phyloP scores from a whole-genome alignment of 2,797 vertebrate genomes.

The Centroberyx gerrardi region DNA sequence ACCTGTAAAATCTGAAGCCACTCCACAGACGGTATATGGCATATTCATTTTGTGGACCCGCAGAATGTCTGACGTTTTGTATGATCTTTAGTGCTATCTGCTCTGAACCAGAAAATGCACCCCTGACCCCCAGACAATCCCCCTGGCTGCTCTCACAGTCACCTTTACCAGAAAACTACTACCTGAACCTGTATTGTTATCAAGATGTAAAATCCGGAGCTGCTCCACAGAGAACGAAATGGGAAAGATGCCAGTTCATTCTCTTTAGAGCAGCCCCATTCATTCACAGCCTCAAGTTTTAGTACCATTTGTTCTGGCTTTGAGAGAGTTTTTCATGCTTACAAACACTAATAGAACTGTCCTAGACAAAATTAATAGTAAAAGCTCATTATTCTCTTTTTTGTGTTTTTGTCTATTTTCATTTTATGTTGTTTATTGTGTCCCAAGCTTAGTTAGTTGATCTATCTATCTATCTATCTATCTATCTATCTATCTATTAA shows the following conservation, averaged over 20 bases:
- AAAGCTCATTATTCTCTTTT: background rate
- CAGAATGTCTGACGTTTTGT: background rate
- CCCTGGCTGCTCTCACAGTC: constrained; percentile 14
- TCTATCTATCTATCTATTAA: too few relatives aligned
- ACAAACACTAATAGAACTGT: constrained; percentile 6
- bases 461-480: too few relatives aligned
- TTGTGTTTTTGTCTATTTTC: too few relatives aligned
- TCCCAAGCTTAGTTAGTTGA: too few relatives aligned
- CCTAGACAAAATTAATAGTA: constrained; percentile 23
- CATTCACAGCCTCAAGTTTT: constrained; percentile 58
- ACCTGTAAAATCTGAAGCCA: too few relatives aligned
- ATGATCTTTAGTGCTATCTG: background rate
- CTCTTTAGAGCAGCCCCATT: constrained; percentile 48
- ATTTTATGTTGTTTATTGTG: too few relatives aligned
- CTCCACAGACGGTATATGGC: background rate
- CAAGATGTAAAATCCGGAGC: constrained; percentile 47
- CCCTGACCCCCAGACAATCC: constrained; percentile 4
- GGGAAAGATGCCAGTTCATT: constrained; percentile 44
- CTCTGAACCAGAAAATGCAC: background rate
- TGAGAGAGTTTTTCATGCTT: constrained; percentile 13
- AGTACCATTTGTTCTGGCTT: constrained; percentile 52
- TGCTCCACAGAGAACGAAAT: constrained; percentile 37
- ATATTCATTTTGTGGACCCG: background rate
- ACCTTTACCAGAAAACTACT: constrained; percentile 29
- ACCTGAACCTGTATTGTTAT: constrained; percentile 45